Evolutionary conservation across 2,113 vertebrate species (phyloP).

Genomic region (Uria aalge): DNA sequence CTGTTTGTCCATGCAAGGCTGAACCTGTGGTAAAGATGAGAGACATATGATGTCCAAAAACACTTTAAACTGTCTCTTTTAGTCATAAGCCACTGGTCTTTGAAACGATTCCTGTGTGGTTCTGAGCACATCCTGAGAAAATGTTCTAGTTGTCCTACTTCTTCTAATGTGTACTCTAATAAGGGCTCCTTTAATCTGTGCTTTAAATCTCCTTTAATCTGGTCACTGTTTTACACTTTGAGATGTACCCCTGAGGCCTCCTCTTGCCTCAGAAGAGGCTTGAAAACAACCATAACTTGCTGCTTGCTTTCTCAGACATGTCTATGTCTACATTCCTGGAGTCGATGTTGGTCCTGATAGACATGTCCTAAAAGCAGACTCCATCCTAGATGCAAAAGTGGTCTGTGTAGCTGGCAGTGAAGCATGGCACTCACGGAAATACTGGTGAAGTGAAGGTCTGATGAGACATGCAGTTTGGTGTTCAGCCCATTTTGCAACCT

Average conservation of each 20-base stretch:
- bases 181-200: conserved; percentile 40
- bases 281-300: conserved; percentile 42
- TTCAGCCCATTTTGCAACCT: not conserved
- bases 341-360: not conserved
- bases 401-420: not conserved
- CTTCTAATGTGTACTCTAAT: conserved; percentile 51
- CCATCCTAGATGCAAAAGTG: not conserved
- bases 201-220: conserved; percentile 56
- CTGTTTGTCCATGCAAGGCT: not conserved
- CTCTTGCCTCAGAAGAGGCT: conserved; percentile 27
- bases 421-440: rapidly evolving
- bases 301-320: conserved; percentile 18
- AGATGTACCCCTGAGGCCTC: conserved; percentile 42
- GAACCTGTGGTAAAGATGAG: conserved; percentile 28
- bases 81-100: conserved; percentile 40
- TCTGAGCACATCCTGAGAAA: conserved; percentile 47
- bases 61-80: conserved; percentile 37
- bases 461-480: not conserved
- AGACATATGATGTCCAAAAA: not conserved
- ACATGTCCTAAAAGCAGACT: not conserved
- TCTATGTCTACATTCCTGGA: not conserved
- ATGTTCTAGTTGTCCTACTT: conserved; percentile 48
- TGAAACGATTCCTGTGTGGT: conserved; percentile 1
- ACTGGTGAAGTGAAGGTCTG: not conserved
- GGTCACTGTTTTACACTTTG: conserved; percentile 41